A percentile compares a stretch with the other conserved stretches of the same genome.
Evolutionary conservation across 2,797 vertebrate species (phyloP).

Genomic region (Poeciliopsis presidionis): DNA sequence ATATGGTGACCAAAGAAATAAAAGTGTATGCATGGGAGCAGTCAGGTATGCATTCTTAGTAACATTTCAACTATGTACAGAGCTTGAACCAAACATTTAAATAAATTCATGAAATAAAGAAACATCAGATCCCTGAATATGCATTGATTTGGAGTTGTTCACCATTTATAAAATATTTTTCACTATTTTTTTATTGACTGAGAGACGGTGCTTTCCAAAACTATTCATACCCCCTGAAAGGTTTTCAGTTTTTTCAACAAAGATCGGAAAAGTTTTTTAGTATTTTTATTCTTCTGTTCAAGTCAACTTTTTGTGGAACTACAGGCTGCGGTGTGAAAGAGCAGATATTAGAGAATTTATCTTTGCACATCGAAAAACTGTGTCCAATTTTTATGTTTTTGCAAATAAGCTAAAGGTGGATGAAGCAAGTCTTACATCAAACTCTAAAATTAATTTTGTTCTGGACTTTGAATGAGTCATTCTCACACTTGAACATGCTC

Average conservation of each 20-base stretch:
- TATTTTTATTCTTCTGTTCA: background rate
- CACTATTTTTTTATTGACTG: background rate
- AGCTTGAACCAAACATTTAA: constrained; percentile 47
- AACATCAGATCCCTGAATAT: constrained; percentile 1
- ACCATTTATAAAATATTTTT: background rate
- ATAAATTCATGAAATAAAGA: constrained; percentile 46
- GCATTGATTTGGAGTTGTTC: background rate
- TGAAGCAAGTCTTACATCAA: background rate
- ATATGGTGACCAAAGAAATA: constrained; percentile 41
- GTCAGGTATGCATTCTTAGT: background rate
- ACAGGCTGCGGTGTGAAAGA: background rate
- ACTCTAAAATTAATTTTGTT: background rate
- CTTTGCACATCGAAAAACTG: background rate
- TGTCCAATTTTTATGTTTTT: background rate
- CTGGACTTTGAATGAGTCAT: background rate
- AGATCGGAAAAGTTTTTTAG: background rate
- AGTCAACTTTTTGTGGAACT: background rate
- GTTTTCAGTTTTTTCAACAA: background rate
- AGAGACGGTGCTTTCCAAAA: background rate
- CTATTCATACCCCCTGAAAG: background rate
- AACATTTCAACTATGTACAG: constrained; percentile 25
- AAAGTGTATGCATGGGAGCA: constrained; percentile 18
- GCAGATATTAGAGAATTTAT: background rate
- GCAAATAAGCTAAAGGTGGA: background rate
- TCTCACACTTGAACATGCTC: background rate